These are phyloP conservation scores for Leptopilina boulardi DNA, from an alignment of 1,140 invertebrate genomes.

Conservation along the genomic window DNA sequence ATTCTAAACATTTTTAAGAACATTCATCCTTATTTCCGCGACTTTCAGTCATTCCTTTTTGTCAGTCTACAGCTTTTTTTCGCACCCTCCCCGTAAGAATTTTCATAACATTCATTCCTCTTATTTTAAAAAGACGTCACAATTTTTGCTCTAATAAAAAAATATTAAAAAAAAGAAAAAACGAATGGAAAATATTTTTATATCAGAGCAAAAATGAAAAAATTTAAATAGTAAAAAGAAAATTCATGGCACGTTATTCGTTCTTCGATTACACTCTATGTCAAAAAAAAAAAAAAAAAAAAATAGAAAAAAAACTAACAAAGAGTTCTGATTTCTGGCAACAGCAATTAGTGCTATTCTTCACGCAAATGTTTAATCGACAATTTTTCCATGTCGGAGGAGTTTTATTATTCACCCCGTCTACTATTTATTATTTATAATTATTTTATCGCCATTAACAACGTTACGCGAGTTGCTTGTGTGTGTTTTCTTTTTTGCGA, in stretches of 20 bases:
- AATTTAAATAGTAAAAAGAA: neutral
- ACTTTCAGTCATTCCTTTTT: neutral
- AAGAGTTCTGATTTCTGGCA: slow-evolving; percentile 37
- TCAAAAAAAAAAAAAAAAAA: slow-evolving; percentile 37
- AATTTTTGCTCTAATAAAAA: neutral
- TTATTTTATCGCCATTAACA: neutral
- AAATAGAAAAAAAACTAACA: no score
- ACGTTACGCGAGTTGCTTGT: slow-evolving; percentile 19
- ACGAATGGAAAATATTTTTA: neutral
- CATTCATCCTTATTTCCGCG: neutral
- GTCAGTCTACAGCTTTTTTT: neutral
- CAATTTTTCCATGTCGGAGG: no score
- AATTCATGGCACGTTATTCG: slow-evolving; percentile 27
- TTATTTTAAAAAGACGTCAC: neutral
- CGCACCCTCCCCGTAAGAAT: neutral
- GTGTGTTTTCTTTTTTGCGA: slow-evolving; percentile 19
- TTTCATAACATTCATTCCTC: no score
- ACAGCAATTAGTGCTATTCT: neutral
- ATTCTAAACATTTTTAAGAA: neutral
- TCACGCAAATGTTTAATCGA: neutral
- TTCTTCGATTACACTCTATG: slow-evolving; percentile 1
- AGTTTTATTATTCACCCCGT: neutral
- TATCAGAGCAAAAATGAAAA: neutral
- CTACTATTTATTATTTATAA: no score
- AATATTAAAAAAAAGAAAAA: neutral